A percentile compares a stretch with the other conserved stretches of the same genome.
These are phyloP conservation scores for Lithobates pipiens DNA, from an alignment of 2,797 vertebrate species.

Conservation along the genomic window DNA sequence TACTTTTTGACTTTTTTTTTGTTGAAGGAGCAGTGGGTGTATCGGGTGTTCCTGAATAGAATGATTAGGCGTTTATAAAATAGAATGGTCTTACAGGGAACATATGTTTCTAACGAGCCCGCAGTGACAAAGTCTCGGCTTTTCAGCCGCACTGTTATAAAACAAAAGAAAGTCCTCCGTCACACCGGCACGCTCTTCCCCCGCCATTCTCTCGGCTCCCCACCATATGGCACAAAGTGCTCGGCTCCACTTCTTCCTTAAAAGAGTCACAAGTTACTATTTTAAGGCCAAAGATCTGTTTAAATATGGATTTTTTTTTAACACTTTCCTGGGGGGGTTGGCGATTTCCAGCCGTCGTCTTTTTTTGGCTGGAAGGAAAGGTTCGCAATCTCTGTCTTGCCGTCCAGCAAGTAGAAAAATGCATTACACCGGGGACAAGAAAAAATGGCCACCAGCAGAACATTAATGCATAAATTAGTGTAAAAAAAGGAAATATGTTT, in stretches of 20 bases:
- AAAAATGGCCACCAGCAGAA: too few relatives aligned
- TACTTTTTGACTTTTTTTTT: neutral
- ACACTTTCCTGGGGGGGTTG: neutral
- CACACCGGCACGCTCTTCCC: slow-evolving; percentile 9
- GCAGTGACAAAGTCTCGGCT: slow-evolving; percentile 20
- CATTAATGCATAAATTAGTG: too few relatives aligned
- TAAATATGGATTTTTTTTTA: neutral
- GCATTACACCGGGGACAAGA: too few relatives aligned
- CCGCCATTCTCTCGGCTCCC: slow-evolving; percentile 10
- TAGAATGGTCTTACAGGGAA: slow-evolving; percentile 4
- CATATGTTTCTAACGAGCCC: slow-evolving; percentile 46
- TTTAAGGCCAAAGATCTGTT: slow-evolving; percentile 10
- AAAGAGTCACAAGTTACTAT: neutral
- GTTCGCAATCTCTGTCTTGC: too few relatives aligned
- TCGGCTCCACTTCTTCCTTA: slow-evolving; percentile 21
- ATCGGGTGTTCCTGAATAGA: slow-evolving; percentile 17
- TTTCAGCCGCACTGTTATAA: neutral
- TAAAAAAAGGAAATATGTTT: too few relatives aligned
- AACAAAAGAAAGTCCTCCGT: slow-evolving; percentile 40
- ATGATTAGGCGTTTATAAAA: slow-evolving; percentile 20
- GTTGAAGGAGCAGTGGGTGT: slow-evolving; percentile 16
- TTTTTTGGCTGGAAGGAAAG: too few relatives aligned
- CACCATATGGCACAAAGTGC: slow-evolving; percentile 32
- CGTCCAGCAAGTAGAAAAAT: too few relatives aligned
- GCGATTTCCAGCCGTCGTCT: too few relatives aligned